Evolutionary conservation across 1,140 invertebrate genomes (phyloP), one percentile per base, ranked within the genome.

Genomic region (Holotrichia oblita): DNA sequence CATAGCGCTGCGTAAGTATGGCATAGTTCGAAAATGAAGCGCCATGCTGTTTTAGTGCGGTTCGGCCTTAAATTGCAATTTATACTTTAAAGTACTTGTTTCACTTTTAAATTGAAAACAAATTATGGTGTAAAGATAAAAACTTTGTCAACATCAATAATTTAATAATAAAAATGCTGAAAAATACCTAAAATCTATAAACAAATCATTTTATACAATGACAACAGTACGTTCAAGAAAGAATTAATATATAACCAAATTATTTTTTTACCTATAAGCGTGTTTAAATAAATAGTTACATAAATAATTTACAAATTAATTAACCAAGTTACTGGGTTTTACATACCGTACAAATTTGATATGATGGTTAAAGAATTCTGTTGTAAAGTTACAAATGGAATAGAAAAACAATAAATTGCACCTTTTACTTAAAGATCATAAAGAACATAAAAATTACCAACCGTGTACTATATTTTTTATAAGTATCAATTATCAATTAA

Each of bases 141-240:
- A 55, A 55, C 6, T 17, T n/a, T 6, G n/a, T 55, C 48, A 55
- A 55, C 48, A 55, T 55, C 7, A 55, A 55, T 55, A 55, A 55
- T 55, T 55, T 55, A 55, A 55, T 55, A 55, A 55, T 17, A 55
- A 55, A 55, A 55, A 55, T 55, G 48, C 17, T 55, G 48, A 55
- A 55, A 55, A 55, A 55, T 55, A 4, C 14, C 48, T 55, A 55
- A 55, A 55, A 55, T 20, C 48, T 55, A 55, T 55, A 55, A 55
- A 55, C 48, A 55, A 55, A n/a, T 55, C 12, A 55, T 55, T 55
- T 55, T 17, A 55, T 17, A 55, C 17, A 55, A 55, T 6, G 48
- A 55, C 48, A n/a, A 55, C n/a, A 55, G 12, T 55, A 55, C 7
- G 48, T 17, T 55, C 3, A 17, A 55, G 17, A 14, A 55, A 55